These are phyloP conservation scores for Rhamnusium bicolor DNA, from an alignment of 2,888 invertebrate genomes.

Conservation along the genomic window DNA sequence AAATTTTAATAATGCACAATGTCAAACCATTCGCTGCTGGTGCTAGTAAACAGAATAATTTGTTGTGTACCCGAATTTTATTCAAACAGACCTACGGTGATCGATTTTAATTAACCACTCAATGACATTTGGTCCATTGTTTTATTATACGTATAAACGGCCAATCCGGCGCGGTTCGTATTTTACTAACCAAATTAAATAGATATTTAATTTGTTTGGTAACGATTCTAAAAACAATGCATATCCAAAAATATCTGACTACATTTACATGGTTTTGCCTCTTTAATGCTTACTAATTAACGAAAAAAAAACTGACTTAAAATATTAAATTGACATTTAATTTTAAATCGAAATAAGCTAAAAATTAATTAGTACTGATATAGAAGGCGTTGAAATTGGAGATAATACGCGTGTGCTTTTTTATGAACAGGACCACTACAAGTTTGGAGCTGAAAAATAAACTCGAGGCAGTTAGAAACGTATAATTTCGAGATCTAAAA, in stretches of 20 bases:
- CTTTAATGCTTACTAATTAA: no score
- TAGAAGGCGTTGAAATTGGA: no score
- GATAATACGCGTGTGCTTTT: no score
- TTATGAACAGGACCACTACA: no score
- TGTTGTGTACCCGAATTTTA: conserved; percentile 21
- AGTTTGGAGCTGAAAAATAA: no score
- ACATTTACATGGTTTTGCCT: no score
- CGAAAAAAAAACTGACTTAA: no score
- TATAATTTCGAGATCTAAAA: no score
- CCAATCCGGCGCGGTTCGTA: conserved; percentile 3
- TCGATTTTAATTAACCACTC: conserved; percentile 39
- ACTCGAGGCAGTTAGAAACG: no score
- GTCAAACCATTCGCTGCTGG: conserved; percentile 29
- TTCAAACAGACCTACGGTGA: conserved; percentile 16
- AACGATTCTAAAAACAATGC: not conserved
- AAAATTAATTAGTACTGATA: no score
- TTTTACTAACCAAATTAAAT: conserved; percentile 10
- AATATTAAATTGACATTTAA: no score
- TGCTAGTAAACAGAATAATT: conserved; percentile 28
- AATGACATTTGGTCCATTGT: conserved; percentile 26
- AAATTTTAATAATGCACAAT: conserved; percentile 35
- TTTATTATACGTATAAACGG: conserved; percentile 13
- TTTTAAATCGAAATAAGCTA: no score
- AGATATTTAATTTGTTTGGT: conserved; percentile 13
- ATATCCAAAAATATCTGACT: not conserved